These are phyloP conservation scores for Coregonus clupeaformis DNA, from an alignment of 2,113 vertebrate species.

Conservation along the genomic window DNA sequence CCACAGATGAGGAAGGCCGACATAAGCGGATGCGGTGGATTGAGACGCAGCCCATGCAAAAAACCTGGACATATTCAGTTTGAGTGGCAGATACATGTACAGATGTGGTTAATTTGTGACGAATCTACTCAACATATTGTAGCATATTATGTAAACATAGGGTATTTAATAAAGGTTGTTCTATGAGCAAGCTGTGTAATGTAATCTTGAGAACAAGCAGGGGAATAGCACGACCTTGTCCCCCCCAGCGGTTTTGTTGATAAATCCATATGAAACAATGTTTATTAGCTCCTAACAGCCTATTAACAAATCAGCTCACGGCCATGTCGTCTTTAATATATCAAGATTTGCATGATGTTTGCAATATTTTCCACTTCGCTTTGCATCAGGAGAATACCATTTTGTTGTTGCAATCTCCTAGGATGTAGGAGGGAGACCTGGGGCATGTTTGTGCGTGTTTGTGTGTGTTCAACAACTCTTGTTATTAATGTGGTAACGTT, in stretches of 20 bases:
- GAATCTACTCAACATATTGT: not conserved
- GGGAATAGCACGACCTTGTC: not conserved
- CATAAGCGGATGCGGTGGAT: too few species aligned
- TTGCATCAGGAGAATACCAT: constrained; percentile 6
- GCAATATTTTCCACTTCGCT: not conserved
- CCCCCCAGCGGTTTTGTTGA: not conserved
- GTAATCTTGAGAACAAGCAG: constrained; percentile 9
- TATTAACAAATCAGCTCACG: constrained; percentile 19
- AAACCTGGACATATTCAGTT: too few species aligned
- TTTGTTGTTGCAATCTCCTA: not conserved
- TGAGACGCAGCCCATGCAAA: too few species aligned
- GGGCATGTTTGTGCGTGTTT: not conserved
- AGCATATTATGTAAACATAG: not conserved
- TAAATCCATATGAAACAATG: constrained; percentile 18
- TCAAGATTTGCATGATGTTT: constrained; percentile 14
- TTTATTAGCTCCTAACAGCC: constrained; percentile 19
- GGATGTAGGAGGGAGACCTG: not conserved
- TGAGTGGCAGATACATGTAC: too few species aligned
- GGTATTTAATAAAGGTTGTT: not conserved
- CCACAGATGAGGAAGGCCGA: too few species aligned
- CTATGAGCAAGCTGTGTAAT: not conserved
- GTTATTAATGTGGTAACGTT: not conserved
- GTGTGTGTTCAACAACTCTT: not conserved
- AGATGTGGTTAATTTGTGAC: not conserved
- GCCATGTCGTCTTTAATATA: not conserved